These are phyloP conservation scores for Eremophila alpestris DNA, from an alignment of 2,797 vertebrate species.

Conservation along the genomic window DNA sequence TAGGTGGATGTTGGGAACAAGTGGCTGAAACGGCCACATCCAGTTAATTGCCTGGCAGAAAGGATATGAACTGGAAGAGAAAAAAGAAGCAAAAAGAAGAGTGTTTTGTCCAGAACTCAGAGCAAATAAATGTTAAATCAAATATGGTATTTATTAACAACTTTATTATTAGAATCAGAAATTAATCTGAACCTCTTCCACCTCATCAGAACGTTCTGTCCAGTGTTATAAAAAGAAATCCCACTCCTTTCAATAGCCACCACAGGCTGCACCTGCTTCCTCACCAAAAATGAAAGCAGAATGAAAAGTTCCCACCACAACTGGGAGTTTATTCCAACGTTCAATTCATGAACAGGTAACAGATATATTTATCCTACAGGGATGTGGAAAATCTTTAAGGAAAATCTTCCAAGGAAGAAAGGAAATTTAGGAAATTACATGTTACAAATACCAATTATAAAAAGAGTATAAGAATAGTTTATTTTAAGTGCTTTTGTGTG, in stretches of 20 bases:
- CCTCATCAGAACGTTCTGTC: not conserved
- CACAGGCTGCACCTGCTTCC: not conserved
- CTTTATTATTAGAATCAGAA: not conserved
- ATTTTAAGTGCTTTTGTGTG: not conserved
- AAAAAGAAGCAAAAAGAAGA: not conserved
- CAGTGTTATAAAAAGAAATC: not conserved
- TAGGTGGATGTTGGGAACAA: slow-evolving; percentile 89
- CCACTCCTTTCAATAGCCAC: not conserved
- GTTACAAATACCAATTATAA: not conserved
- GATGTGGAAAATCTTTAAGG: not conserved
- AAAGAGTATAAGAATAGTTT: not conserved
- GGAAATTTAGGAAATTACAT: not conserved
- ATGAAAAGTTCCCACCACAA: not conserved
- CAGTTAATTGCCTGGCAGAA: slow-evolving; percentile 88
- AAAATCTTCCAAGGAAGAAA: not conserved
- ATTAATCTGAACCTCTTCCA: not conserved
- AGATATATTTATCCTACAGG: not conserved
- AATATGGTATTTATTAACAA: not conserved
- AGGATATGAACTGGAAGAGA: slow-evolving; percentile 84
- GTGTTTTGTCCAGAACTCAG: not conserved
- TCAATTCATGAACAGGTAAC: not conserved
- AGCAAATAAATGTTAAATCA: not conserved
- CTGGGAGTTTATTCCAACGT: not conserved
- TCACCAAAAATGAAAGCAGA: not conserved
- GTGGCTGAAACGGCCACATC: slow-evolving; percentile 88